Base-by-base conservation (phyloP, 2,113 vertebrate species). In the Entomyzon cyanotis region DNA sequence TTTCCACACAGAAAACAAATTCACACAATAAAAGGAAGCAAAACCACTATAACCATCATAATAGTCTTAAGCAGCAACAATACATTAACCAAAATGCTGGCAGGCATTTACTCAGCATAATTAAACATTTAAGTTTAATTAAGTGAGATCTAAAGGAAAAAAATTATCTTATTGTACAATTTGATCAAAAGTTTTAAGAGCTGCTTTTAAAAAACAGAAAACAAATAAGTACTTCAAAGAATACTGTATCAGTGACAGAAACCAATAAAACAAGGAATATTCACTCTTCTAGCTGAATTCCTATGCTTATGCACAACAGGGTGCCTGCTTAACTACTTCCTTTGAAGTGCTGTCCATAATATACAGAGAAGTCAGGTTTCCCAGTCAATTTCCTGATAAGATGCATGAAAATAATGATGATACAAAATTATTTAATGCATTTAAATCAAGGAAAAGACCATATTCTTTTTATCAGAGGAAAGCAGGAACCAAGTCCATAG, bases 271-370 rank as follows among this genome's bases (percentile, higher is more conserved):
- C 73, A 63, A 85, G 58, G 82, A 95, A 95, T 94, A 90, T 77
- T 64, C 87, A 85, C 35, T 46, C 18, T 87, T 91, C 69, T 53
- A 87, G 58, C 75, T 94, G 60, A 95, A 60, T 33, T 52, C 24
- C 50, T 67, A 77, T 30, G 80, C 49, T 71, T 81, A 75, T n/a
- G 64, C 80, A 86, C 93, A 91, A 84, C 5, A 7, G 87, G 94
- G 79, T 86, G 70, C 69, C 93, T 81, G 68, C 75, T 90, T 95
- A 95, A 97, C 87, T 92, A 85, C 78, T 91, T 93, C 89, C 71
- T 89, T 92, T 82, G 60, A 89, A 85, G 85, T 65, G n/a, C 33
- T 92, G 53, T 78, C 53, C 5, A 24, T 90, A 77, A 15, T 31
- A 78, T 44, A 87, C 73, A 95, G 89, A 97, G 30, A 33, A 86